Base-by-base conservation (phyloP, 2,888 invertebrate species). In the Mantis religiosa region DNA sequence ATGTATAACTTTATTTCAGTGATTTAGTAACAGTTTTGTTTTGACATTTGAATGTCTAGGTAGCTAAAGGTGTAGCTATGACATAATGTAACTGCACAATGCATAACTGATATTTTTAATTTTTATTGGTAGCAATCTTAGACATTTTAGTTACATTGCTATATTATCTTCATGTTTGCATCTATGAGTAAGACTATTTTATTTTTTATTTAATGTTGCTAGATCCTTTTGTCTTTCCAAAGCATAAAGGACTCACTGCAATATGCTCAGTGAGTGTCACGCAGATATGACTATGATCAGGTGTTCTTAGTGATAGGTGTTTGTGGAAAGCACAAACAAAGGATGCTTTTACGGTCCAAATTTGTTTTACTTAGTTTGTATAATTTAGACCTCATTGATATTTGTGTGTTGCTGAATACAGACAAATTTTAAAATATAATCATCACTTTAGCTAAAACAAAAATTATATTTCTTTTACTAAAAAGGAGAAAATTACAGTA, bases 51-150 rank as follows among this genome's bases (percentile, higher is more conserved):
- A 87, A 87, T 87, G 87, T 87, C 82, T 89, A 89, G 89, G 89
- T 89, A 89, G 89, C 89, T 89, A 88, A 83, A 82, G 89, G 89
- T 41, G 41, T 89, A 89, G 89, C 89, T 89, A 89, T 86, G 41
- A 86, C 83, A 83, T 85, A 85, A 54, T 85, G 85, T 88, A 82
- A 87, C 82, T 41, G 30, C 86, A 81, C 71, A 47, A 86, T 86
- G 84, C 86, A 27, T 87, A 87, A 87, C 27, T 87, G 87, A 87
- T 87, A 87, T 87, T 87, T 87, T 87, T 87, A 87, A 87, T 87
- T 87, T 86, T 87, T 87, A 82, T 87, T 82, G 81, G 87, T 87
- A 87, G 87, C 87, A 82, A 82, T 82, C 30, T 87, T 86, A 86
- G 86, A 86, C 86, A 86, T 47, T 85, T 86, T 87, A 87, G 87